phyloP scores from a whole-genome alignment of 2,888 invertebrate species.

The Parapristionchus giblindavisi region DNA sequence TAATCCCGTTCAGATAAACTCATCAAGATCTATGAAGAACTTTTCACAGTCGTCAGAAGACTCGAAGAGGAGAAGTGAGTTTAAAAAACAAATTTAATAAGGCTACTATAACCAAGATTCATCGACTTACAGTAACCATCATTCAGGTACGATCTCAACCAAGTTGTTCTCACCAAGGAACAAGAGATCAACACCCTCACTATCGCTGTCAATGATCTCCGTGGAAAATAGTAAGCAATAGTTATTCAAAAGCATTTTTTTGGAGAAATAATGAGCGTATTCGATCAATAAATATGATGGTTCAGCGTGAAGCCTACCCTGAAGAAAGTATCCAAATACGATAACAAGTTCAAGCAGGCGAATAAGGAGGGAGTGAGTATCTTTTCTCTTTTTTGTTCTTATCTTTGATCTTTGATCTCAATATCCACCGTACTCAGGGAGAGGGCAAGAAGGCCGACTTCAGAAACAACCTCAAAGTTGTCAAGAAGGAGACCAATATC shows the following conservation, averaged over 20 bases:
- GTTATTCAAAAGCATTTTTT: background rate
- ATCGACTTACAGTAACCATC: conserved; percentile 13
- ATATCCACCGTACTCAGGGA: conserved; percentile 18
- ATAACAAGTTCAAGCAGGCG: conserved; percentile 79
- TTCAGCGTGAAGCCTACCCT: conserved; percentile 71
- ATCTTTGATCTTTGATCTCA: background rate
- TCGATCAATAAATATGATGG: background rate
- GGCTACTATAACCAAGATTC: background rate
- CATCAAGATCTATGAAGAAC: conserved; percentile 42
- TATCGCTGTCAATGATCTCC: conserved; percentile 98
- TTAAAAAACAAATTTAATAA: background rate
- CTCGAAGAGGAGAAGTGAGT: conserved; percentile 36
- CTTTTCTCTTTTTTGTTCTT: background rate
- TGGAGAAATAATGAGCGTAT: background rate
- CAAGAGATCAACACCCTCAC: conserved; percentile 94
- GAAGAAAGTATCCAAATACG: conserved; percentile 99
- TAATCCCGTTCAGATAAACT: conserved; percentile 37
- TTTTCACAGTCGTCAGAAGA: conserved; percentile 75
- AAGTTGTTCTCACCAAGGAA: conserved; percentile 36
- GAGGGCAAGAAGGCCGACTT: conserved; percentile 83
- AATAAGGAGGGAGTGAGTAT: conserved; percentile 43
- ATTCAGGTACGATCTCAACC: conserved; percentile 29
- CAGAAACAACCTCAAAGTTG: conserved; percentile 98
- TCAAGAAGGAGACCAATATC: conserved; percentile 93
- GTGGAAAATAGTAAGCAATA: conserved; percentile 87